A percentile compares a stretch with the other conserved stretches of the same genome.
Evolutionary conservation across 2,888 invertebrate genomes (phyloP).

Genomic region (Chrysolina haemoptera): DNA sequence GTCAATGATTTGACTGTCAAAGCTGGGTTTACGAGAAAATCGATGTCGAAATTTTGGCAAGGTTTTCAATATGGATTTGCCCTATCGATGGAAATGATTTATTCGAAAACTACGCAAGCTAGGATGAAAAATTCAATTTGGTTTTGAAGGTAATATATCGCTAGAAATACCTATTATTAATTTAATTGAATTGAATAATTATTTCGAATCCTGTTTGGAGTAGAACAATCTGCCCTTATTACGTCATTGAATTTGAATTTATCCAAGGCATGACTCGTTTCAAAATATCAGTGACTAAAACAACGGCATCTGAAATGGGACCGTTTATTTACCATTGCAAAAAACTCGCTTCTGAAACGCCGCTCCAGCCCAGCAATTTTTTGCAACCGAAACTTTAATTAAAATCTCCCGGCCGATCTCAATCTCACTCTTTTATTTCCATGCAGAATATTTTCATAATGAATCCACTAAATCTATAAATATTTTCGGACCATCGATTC

Average conservation of each 20-base stretch:
- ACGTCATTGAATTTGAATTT: background rate
- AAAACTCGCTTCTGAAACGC: conserved; percentile 12
- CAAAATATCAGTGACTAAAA: background rate
- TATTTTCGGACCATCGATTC: conserved; percentile 48
- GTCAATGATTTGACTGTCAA: too few relatives aligned
- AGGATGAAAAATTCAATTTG: too few relatives aligned
- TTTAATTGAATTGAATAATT: too few relatives aligned
- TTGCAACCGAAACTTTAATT: conserved; percentile 60
- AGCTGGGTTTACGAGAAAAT: too few relatives aligned
- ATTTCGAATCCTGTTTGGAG: too few relatives aligned
- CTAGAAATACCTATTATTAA: too few relatives aligned
- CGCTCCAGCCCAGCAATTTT: background rate
- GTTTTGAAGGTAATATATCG: too few relatives aligned
- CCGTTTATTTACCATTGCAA: background rate
- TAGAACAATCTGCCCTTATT: too few relatives aligned
- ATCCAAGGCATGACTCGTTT: background rate
- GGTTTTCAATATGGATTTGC: too few relatives aligned
- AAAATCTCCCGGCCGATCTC: conserved; percentile 68
- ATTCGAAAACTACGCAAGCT: too few relatives aligned
- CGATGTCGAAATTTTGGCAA: too few relatives aligned
- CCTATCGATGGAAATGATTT: too few relatives aligned
- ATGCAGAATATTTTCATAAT: conserved; percentile 61
- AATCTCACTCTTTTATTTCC: conserved; percentile 60
- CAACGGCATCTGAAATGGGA: background rate
- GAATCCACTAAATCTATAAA: conserved; percentile 59